phyloP scores from a whole-genome alignment of 2,797 vertebrate genomes.

The Capromys pilorides region DNA sequence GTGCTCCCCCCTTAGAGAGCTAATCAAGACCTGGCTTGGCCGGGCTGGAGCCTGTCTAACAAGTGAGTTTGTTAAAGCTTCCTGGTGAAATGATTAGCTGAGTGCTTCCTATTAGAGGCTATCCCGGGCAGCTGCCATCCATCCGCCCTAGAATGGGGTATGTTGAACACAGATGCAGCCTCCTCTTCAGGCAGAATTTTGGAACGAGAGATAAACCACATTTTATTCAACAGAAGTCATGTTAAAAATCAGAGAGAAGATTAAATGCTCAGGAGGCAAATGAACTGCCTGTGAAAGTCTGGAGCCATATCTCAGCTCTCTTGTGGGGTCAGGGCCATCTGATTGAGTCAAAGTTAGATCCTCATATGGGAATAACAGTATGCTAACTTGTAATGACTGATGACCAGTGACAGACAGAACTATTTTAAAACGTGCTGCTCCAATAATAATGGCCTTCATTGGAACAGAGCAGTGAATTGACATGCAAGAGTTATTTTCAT shows the following conservation, averaged over 20 bases:
- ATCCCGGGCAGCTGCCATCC: neutral
- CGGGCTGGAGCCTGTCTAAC: neutral
- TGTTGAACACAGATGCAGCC: neutral
- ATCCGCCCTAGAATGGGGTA: neutral
- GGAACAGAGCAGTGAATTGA: neutral
- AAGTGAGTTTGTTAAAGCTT: neutral
- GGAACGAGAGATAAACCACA: neutral
- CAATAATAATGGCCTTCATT: neutral
- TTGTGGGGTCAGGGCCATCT: neutral
- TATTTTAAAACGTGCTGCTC: slow-evolving; percentile 14
- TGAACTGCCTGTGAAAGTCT: neutral
- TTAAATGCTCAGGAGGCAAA: neutral
- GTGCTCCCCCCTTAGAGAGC: slow-evolving; percentile 34
- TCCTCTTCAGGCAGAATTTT: slow-evolving; percentile 1
- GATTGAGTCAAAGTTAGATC: neutral
- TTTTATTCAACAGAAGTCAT: neutral
- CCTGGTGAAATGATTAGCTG: neutral
- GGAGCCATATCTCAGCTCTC: neutral
- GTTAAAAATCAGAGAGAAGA: neutral
- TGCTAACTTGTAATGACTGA: neutral
- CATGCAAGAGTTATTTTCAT: neutral
- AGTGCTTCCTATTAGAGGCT: neutral
- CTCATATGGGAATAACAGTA: neutral
- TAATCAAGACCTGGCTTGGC: slow-evolving; percentile 58
- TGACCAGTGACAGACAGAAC: slow-evolving; percentile 25